Percentiles rank a stretch among this genome's conserved stretches.
These are phyloP conservation scores for Patella caerulea DNA, from an alignment of 2,888 invertebrate genomes.

Conservation along the genomic window DNA sequence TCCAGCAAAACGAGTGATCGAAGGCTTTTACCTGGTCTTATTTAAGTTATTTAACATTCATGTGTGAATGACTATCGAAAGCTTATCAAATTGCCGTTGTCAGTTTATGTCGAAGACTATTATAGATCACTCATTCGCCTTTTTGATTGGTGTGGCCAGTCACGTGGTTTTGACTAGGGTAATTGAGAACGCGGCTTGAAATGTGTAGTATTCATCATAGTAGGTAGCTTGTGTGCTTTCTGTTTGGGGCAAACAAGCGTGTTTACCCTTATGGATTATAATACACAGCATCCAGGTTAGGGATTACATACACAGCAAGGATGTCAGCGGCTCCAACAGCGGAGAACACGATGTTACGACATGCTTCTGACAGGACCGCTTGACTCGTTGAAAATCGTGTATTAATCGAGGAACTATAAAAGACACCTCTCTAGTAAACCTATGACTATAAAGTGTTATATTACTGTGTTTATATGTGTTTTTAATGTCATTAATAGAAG, in stretches of 20 bases:
- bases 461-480: too few species aligned
- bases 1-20: too few species aligned
- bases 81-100: constrained; percentile 2
- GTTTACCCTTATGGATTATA: constrained; percentile 6
- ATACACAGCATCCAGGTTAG: not conserved
- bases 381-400: too few species aligned
- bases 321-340: not conserved
- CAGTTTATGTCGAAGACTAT: not conserved
- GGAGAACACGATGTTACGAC: not conserved
- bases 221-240: not conserved
- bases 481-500: too few species aligned
- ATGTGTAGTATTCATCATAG: not conserved
- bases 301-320: not conserved
- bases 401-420: too few species aligned
- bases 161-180: constrained; percentile 9
- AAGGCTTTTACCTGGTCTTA: too few species aligned
- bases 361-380: too few species aligned
- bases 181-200: constrained; percentile 7
- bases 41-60: too few species aligned
- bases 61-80: too few species aligned
- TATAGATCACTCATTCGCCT: not conserved
- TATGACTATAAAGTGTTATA: too few species aligned
- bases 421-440: too few species aligned
- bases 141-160: constrained; percentile 3
- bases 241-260: not conserved